These are phyloP conservation scores for Athripsodes cinereus DNA, from an alignment of 2,888 invertebrate species.

Conservation along the genomic window DNA sequence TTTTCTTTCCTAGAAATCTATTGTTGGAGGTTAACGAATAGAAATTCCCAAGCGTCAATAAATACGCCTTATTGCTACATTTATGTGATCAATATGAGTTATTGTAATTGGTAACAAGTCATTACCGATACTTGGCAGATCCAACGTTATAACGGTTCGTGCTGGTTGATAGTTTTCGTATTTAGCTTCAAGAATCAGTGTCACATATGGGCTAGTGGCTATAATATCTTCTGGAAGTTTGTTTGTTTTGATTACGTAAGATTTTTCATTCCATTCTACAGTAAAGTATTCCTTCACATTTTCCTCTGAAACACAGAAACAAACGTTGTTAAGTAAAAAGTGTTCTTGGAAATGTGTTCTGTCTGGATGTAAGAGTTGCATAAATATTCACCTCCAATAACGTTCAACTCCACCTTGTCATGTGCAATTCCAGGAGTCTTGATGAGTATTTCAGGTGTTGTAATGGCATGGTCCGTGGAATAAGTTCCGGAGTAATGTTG, in stretches of 20 bases:
- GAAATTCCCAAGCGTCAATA: too few species aligned
- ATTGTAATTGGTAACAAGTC: too few species aligned
- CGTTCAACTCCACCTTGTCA: not conserved
- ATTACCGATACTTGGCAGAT: not conserved
- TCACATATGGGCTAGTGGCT: not conserved
- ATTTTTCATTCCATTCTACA: not conserved
- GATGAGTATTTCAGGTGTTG: not conserved
- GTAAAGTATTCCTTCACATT: not conserved
- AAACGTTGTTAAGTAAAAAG: too few species aligned
- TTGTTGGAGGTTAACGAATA: too few species aligned
- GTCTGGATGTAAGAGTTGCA: too few species aligned
- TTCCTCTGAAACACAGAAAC: not conserved
- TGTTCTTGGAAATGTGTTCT: too few species aligned
- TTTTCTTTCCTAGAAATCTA: too few species aligned
- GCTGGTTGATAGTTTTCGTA: not conserved
- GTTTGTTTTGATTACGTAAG: not conserved
- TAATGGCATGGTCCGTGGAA: not conserved
- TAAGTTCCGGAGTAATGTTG: not conserved
- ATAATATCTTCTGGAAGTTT: not conserved
- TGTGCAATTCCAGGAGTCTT: not conserved
- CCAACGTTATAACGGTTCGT: not conserved
- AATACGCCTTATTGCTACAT: too few species aligned
- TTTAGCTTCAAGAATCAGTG: not conserved
- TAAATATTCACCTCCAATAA: not conserved
- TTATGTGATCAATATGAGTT: too few species aligned